Evolutionary conservation across 2,797 vertebrate species (phyloP).

Genomic region (Neosalanx taihuensis): DNA sequence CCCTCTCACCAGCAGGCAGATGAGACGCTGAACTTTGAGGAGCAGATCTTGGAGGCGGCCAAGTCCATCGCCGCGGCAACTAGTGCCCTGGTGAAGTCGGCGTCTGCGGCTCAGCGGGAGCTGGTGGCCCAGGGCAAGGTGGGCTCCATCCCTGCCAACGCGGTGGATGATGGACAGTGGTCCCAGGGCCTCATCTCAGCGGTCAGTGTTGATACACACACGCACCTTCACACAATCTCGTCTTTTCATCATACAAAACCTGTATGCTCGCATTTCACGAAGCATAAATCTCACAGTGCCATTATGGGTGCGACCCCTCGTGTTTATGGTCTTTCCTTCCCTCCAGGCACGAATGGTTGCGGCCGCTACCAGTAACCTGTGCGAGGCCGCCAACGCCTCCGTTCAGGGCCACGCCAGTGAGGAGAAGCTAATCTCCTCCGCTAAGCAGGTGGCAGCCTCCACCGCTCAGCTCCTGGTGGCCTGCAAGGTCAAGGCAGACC

Average conservation of each 20-base stretch:
- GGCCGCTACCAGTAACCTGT: constrained; percentile 87
- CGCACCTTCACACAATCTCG: background rate
- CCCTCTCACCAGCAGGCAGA: constrained; percentile 83
- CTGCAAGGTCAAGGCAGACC: constrained; percentile 89
- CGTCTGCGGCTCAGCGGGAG: constrained; percentile 94
- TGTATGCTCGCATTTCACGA: background rate
- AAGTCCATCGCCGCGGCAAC: constrained; percentile 97
- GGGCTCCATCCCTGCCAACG: constrained; percentile 92
- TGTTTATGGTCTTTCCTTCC: background rate
- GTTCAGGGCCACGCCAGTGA: constrained; percentile 89
- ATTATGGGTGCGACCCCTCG: background rate
- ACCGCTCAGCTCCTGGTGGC: constrained; percentile 88
- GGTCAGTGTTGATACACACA: constrained; percentile 67
- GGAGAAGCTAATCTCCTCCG: constrained; percentile 89
- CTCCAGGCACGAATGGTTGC: constrained; percentile 86
- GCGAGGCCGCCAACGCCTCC: constrained; percentile 87
- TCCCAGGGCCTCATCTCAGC: constrained; percentile 98
- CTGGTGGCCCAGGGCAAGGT: constrained; percentile 98
- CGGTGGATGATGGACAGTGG: constrained; percentile 96
- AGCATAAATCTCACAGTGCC: background rate
- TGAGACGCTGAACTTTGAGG: constrained; percentile 95
- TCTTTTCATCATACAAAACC: background rate
- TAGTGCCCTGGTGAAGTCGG: constrained; percentile 94
- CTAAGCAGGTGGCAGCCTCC: constrained; percentile 88
- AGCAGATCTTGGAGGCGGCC: constrained; percentile 96